These are phyloP conservation scores for Sebastiscus albofasciatus DNA, from an alignment of 2,797 vertebrate genomes.

Conservation along the genomic window DNA sequence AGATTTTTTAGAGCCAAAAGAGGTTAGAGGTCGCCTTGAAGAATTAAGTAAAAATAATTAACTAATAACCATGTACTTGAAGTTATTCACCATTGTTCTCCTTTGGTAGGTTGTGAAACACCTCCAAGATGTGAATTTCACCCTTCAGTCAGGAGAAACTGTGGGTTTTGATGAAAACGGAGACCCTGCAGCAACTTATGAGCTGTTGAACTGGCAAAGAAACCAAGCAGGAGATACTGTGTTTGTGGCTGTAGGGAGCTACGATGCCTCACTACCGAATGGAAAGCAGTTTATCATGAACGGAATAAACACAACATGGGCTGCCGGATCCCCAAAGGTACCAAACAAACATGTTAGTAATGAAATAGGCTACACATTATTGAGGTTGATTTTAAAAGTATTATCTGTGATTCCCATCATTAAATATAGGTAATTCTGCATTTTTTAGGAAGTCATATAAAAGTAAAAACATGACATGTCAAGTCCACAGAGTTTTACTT, in stretches of 20 bases:
- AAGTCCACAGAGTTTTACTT: too few species aligned
- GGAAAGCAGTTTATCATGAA: slow-evolving; percentile 78
- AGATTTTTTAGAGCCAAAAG: slow-evolving; percentile 44
- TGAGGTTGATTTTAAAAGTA: background rate
- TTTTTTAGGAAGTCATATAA: too few species aligned
- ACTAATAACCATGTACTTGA: background rate
- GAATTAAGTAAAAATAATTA: background rate
- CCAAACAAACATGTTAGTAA: background rate
- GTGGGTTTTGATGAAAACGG: slow-evolving; percentile 80
- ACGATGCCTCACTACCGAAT: slow-evolving; percentile 75
- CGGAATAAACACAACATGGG: slow-evolving; percentile 73
- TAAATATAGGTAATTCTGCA: background rate
- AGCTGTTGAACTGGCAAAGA: slow-evolving; percentile 84
- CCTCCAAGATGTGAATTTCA: slow-evolving; percentile 77
- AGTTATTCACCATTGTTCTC: background rate
- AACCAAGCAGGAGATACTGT: slow-evolving; percentile 56
- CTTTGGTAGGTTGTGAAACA: slow-evolving; percentile 64
- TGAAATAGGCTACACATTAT: background rate
- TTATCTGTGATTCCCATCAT: background rate
- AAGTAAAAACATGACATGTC: too few species aligned
- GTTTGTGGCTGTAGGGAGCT: slow-evolving; percentile 79
- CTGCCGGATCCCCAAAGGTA: slow-evolving; percentile 59
- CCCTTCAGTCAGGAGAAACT: slow-evolving; percentile 73
- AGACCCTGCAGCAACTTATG: slow-evolving; percentile 79
- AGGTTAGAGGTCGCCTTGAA: slow-evolving; percentile 55